phyloP scores from a whole-genome alignment of 2,797 vertebrate species.

The Serranus cabrilla region DNA sequence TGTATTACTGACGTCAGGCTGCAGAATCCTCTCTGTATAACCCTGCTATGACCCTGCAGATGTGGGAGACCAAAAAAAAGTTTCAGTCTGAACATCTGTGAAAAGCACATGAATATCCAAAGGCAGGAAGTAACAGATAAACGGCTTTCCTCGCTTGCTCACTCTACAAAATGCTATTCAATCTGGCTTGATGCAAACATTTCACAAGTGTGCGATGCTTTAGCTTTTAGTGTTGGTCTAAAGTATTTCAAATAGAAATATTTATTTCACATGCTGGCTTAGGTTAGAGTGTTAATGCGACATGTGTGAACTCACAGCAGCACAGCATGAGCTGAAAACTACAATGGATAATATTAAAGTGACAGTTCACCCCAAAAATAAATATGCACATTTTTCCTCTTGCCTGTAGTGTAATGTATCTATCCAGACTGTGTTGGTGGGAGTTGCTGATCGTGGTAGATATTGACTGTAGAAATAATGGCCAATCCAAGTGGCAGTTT shows the following conservation, averaged over 20 bases:
- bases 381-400: too few relatives aligned
- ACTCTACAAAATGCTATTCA: constrained; percentile 9
- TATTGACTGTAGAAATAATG: too few relatives aligned
- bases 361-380: too few relatives aligned
- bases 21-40: not conserved
- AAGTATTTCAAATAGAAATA: constrained; percentile 21
- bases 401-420: too few relatives aligned
- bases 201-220: not conserved
- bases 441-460: too few relatives aligned
- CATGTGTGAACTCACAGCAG: not conserved
- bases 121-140: not conserved
- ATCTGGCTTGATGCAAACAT: constrained; percentile 9
- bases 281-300: not conserved
- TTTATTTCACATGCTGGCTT: constrained; percentile 27
- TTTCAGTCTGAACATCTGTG: constrained; percentile 4
- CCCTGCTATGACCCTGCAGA: not conserved
- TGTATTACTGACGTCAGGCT: not conserved
- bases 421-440: too few relatives aligned
- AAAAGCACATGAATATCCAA: constrained; percentile 24
- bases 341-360: not conserved
- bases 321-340: not conserved
- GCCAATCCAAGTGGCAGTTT: too few relatives aligned
- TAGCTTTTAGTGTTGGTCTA: not conserved
- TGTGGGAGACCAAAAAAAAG: not conserved
- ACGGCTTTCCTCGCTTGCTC: not conserved